Base-by-base conservation (phyloP, 2,113 vertebrate species). In the Nesoenas mayeri region DNA sequence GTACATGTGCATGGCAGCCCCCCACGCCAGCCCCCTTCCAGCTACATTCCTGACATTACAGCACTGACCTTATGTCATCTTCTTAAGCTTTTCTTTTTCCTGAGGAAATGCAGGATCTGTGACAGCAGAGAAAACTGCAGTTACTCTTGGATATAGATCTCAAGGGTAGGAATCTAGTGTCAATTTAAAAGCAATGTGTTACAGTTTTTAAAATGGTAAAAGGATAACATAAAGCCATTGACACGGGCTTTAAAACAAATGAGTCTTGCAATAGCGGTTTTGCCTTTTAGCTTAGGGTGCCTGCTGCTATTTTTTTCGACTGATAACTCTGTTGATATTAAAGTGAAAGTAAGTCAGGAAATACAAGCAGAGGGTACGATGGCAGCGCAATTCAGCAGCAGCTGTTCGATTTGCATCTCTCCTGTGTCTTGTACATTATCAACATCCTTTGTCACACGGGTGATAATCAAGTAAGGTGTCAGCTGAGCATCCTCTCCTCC, bases 11-110 rank as follows among this genome's bases (percentile, higher is more conserved):
- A 10, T 86, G 85, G 66, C 74, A 88, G 16, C 64, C 60, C 58
- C 64, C 36, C 47, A 51, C 58, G 0, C 47, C 60, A 74, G 53
- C 69, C 65, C 47, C 18, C 34, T 92, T 92, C 77, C 54, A 75
- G 66, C 80, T 79, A 15, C 89, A 95, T 95, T 96, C 92, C 88
- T 89, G 66, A 71, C 79, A 89, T 97, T 95, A 69, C 58, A 92
- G 54, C n/a, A 38, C 44, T 96, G 95, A 97, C 95, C 95, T 96
- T 79, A 72, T 84, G 95, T 92, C 80, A 51, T 75, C 40, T 69
- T 93, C 88, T 74, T 86, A 73, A 69, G 34, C 51, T 78, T 80
- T 93, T 93, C 38, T 80, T 91, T 74, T 47, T 72, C 61, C 86
- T 89, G 73, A 92, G 89, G 91, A 97, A 94, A 91, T 60, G 51